Base-by-base conservation (phyloP, 2,888 invertebrate genomes). In the Cantharis flavilabris region DNA sequence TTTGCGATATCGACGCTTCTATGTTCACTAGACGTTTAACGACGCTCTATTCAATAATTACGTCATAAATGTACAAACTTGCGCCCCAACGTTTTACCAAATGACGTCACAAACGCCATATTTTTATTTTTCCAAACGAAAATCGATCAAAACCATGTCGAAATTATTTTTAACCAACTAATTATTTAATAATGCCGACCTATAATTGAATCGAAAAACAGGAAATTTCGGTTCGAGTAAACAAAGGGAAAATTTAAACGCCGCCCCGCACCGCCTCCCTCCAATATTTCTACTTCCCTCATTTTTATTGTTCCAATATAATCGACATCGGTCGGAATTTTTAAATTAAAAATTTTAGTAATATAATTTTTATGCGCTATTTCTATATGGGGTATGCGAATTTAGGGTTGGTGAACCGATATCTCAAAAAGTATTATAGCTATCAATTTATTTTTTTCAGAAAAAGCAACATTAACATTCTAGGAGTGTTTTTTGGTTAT, bases 1-100 rank as follows among this genome's bases (percentile, higher is more conserved):
- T 71, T 80, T 49, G 76, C 76, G 77, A 70, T 81, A 80, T 80
- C 79, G 80, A 81, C 81, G 81, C 80, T 80, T 80, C 78, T 79
- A 80, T 80, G 79, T 79, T 77, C 80, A 71, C 73, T 79, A 79
- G 76, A 81, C 79, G 79, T 82, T 80, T 80, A 78, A 79, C 79
- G 77, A 79, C 78, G 78, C 79, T 78, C 76, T 74, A 80, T 79
- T 75, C 75, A 73, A 69, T 71, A 71, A 69, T 82, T 82, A 82
- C 82, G 82, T 81, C 83, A 81, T 79, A 26, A 77, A 62, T 70
- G 67, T 70, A 73, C 67, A 79, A 79, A 75, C 71, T 23, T 79
- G 72, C 79, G 78, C 77, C 73, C 77, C 76, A 49, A 69, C 77
- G 62, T 67, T 69, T 71, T 62, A 62, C 62, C 33, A 69, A 33